Conservation (phyloP, 2,113 vertebrate species). For the Myocastor coypus region DNA sequence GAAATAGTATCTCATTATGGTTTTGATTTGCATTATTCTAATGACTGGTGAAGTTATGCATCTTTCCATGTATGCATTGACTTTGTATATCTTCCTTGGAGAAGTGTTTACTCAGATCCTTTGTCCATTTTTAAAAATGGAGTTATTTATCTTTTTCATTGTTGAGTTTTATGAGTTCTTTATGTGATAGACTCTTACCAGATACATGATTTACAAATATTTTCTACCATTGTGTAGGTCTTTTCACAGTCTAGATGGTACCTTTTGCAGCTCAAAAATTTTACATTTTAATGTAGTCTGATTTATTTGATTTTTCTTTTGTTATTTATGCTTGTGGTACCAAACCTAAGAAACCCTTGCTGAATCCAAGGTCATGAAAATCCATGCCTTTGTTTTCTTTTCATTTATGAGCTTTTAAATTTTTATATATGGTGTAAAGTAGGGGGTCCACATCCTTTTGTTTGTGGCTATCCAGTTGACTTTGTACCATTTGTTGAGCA, state of each 20-base stretch:
- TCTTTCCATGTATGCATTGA: conserved; percentile 52
- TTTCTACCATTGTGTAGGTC: not conserved
- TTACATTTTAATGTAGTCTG: conserved; percentile 20
- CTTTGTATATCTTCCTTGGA: conserved; percentile 33
- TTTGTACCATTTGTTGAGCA: conserved; percentile 56
- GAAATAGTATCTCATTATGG: not conserved
- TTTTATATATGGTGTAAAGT: conserved; percentile 48
- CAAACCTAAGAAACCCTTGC: conserved; percentile 42
- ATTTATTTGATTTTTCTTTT: conserved; percentile 27
- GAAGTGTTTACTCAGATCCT: conserved; percentile 53
- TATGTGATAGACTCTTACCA: not conserved
- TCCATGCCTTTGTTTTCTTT: conserved; percentile 40
- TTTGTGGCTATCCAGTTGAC: conserved; percentile 26
- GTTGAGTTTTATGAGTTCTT: conserved; percentile 48
- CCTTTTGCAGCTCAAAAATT: conserved; percentile 31
- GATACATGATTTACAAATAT: not conserved
- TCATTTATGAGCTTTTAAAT: conserved; percentile 50
- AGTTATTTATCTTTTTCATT: not conserved
- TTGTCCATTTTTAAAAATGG: conserved; percentile 53
- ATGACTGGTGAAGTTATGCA: conserved; percentile 39
- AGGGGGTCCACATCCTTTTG: conserved; percentile 36
- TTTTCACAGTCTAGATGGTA: not conserved
- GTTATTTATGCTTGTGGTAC: conserved; percentile 17
- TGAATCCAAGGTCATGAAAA: conserved; percentile 37
- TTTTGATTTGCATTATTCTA: conserved; percentile 62